Conservation (phyloP, 1,140 invertebrate genomes). For the Ptiloglossa arizonensis region DNA sequence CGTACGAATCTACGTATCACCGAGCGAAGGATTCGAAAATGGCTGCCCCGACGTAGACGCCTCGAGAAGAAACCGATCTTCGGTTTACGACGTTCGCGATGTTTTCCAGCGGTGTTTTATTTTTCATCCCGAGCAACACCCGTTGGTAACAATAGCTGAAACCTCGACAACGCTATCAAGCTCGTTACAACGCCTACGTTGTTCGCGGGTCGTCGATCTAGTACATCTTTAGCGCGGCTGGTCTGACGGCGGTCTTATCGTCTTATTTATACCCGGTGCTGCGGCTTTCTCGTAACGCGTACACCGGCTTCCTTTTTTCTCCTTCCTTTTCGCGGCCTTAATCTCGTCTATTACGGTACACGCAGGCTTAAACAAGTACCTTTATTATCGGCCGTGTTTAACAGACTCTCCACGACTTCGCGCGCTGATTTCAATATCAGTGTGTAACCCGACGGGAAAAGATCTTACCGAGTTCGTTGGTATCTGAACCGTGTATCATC, state of each 20-base stretch:
- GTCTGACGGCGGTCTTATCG: constrained; percentile 22
- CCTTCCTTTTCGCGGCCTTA: neutral
- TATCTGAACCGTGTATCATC: neutral
- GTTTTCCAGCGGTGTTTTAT: neutral
- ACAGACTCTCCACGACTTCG: constrained; percentile 1
- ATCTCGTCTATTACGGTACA: constrained; percentile 44
- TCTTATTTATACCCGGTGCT: constrained; percentile 36
- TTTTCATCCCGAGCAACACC: neutral
- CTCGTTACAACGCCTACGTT: constrained; percentile 22
- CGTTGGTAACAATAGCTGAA: constrained; percentile 6
- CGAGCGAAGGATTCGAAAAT: no score
- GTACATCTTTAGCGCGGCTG: constrained; percentile 23
- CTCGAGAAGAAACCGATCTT: no score
- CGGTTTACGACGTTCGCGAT: neutral
- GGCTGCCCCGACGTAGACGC: no score
- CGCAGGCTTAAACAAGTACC: constrained; percentile 10
- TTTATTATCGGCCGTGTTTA: constrained; percentile 34
- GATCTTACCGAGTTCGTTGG: neutral
- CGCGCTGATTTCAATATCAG: constrained; percentile 29
- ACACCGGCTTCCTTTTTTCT: neutral
- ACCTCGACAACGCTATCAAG: neutral
- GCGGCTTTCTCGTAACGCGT: constrained; percentile 23
- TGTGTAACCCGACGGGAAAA: constrained; percentile 17
- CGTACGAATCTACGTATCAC: no score
- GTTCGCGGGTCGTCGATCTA: constrained; percentile 35